Base-by-base conservation (phyloP, 2,888 invertebrate genomes). In the Lissocephala sabroskyi region DNA sequence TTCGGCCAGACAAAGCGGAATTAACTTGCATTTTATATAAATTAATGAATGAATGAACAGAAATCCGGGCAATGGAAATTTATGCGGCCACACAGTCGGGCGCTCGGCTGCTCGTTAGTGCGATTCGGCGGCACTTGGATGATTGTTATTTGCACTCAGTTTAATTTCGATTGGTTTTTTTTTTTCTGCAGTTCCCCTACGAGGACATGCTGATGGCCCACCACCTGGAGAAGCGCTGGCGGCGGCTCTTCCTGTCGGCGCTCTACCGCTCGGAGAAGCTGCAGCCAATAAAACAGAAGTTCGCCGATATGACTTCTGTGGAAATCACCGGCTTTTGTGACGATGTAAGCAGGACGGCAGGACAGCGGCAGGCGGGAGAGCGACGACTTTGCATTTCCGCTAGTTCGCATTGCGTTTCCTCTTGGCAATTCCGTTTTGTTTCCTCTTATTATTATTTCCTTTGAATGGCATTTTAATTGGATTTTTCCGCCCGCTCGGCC, bases 281-380 rank as follows among this genome's bases (percentile, higher is more conserved):
- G 29, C 91, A 92, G 74, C 89, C 91, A 46, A 94, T 94, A n/a
- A 96, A 95, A 79, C 91, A 91, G 45, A 91, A 93, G 74, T 97
- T 96, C 85, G 92, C 93, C 7, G 90, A 91, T 75, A 87, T 95
- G 71, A 96, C 94, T 28, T 87, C 90, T 42, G 86, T 87, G 0
- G 91, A 95, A 82, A 95, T 96, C 56, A 61, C 70, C 3, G 51
- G 56, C 5, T 85, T 85, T 59, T 79, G 79, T 53, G 54, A 65
- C 41, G 84, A 85, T 78, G 84, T 85, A 71, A 64, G 73, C 23
- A 23, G 4, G 3, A 23, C 7, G 7, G 23, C 23, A 5, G 23
- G 23, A 23, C 36, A 23, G 23, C 23, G 3, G 23, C 23, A 7
- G 7, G 23, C 7, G 3, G 23, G n/a, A 3, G 3, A 23, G 23